Evolutionary conservation across 2,888 invertebrate genomes (phyloP).

Genomic region (Pyrocoelia pectoralis): DNA sequence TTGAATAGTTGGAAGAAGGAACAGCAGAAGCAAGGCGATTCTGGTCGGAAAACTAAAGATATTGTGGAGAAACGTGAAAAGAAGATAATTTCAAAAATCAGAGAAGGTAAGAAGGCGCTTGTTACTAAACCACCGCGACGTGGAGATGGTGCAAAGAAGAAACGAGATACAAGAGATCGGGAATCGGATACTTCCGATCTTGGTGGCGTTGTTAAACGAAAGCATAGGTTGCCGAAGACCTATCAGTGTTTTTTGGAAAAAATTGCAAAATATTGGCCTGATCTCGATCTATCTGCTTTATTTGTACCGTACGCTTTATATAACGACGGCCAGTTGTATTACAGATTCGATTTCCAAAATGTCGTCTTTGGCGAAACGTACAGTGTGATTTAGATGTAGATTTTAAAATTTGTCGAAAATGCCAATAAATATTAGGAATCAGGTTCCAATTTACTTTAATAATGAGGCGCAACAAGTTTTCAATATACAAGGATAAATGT

Average conservation of each 20-base stretch:
- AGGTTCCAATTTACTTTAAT: not conserved
- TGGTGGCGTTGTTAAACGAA: not conserved
- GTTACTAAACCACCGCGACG: no score
- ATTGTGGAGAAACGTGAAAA: no score
- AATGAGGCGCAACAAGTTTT: not conserved
- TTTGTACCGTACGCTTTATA: constrained; percentile 54
- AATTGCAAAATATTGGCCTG: constrained; percentile 48
- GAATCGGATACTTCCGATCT: no score
- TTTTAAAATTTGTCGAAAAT: not conserved
- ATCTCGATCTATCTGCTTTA: constrained; percentile 45
- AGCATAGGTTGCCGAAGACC: constrained; percentile 34
- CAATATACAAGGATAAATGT: not conserved
- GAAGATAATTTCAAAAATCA: no score
- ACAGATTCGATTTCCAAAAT: constrained; percentile 48
- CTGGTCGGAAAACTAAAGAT: no score
- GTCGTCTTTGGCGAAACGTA: constrained; percentile 37
- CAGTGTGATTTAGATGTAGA: constrained; percentile 15
- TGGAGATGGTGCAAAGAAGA: no score
- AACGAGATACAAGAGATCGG: no score
- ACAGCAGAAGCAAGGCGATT: no score
- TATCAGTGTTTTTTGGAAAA: constrained; percentile 49
- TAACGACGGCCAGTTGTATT: constrained; percentile 53
- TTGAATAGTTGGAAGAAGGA: not conserved
- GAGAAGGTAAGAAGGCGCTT: no score
- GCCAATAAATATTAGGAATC: not conserved